Evolutionary conservation across 2,797 vertebrate genomes (phyloP), one percentile per base, ranked within the genome.

Genomic region (Uromys caudimaculatus): DNA sequence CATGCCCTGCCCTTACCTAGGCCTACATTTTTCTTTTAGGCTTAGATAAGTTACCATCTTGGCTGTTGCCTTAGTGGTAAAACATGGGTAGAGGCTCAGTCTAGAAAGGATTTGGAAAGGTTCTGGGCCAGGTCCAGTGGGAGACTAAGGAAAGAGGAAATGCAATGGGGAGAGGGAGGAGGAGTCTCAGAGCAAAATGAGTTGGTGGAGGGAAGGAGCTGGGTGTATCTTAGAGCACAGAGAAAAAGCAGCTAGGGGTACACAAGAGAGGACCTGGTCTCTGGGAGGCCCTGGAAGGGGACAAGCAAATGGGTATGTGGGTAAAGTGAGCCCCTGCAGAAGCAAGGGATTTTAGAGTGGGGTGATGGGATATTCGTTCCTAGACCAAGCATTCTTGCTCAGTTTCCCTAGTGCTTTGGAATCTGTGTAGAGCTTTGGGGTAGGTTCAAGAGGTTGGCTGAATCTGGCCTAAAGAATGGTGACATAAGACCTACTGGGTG

Each of bases 161-260:
- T 56, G 78, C 69, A 79, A 17, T 11, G 38, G 50, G 82, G 62
- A 79, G 54, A 29, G n/a, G 69, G 35, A 21, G 16, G 93, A 90
- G 97, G 93, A 91, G 95, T 76, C 88, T 93, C 82, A 75, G 89
- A 93, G 73, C 35, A 50, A 93, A 94, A 52, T 79, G 58, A 52
- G 52, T 58, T 38, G 79, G 82, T 82, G 67, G 52, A 84, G 32
- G 87, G 73, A 47, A 87, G 92, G 41, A 90, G 89, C 50, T 58
- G 67, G 44, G 75, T 50, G 19, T 54, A 11, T 62, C 85, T 56
- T 85, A 62, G 84, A 90, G 58, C 69, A 60, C 1, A 19, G 23
- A 81, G 89, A 47, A 44, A 67, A 58, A 58, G 69, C n/a, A 35
- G 32, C 27, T 6, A 35, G 73, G 73, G 54, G 38, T 6, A n/a